These are phyloP conservation scores for Pelochelys cantorii DNA, from an alignment of 2,797 vertebrate species.

Conservation along the genomic window DNA sequence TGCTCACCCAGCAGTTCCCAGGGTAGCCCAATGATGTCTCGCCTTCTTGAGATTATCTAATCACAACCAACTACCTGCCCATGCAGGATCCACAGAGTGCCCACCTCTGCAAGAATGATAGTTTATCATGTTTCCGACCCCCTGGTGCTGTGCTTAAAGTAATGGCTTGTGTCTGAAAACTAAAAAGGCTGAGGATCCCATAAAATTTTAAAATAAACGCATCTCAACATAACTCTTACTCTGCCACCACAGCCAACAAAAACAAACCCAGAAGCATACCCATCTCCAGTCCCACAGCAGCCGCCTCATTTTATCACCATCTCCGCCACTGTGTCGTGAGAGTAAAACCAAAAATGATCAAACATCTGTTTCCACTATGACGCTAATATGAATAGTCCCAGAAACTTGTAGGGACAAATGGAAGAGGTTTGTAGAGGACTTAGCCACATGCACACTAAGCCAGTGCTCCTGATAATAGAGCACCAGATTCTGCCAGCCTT, in stretches of 20 bases:
- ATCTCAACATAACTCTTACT: neutral
- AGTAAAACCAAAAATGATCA: neutral
- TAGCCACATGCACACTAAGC: fast-evolving
- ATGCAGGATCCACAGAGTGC: neutral
- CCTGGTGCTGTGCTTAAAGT: neutral
- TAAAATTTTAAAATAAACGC: neutral
- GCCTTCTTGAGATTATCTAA: neutral
- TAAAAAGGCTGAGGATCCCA: neutral
- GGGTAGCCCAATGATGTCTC: neutral
- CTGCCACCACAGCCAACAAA: neutral
- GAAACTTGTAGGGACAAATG: neutral
- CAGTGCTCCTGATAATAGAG: neutral
- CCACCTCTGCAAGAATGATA: neutral
- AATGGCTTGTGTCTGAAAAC: fast-evolving
- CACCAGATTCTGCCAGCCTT: neutral
- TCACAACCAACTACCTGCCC: neutral
- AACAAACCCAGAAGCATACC: neutral
- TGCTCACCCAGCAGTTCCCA: neutral
- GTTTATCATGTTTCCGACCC: neutral
- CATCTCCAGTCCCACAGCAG: neutral
- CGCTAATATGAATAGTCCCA: neutral
- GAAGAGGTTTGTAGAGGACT: neutral
- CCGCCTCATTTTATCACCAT: neutral
- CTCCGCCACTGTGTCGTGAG: neutral
- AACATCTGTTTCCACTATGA: fast-evolving